Conservation (phyloP, 1,140 invertebrate genomes). For the Calycopis cecrops region DNA sequence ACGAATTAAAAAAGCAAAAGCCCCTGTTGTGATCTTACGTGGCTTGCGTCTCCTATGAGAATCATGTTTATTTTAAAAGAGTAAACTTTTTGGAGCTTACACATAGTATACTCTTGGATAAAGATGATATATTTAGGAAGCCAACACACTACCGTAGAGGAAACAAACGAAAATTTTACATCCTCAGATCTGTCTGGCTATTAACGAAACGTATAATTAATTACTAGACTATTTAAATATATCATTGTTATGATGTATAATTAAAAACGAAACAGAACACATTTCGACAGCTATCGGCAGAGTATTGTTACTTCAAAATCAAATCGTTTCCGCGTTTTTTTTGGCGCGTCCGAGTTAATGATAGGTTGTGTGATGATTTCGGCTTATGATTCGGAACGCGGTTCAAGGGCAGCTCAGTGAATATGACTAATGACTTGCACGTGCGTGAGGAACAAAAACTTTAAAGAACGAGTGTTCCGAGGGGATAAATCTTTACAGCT, state of each 20-base stretch:
- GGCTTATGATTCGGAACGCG: not conserved
- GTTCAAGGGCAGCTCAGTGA: not conserved
- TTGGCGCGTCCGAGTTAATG: not conserved
- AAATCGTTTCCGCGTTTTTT: slow-evolving; percentile 2
- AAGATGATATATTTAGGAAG: no score
- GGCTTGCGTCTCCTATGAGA: no score
- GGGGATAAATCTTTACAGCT: no score
- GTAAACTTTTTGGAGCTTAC: no score
- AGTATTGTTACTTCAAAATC: not conserved
- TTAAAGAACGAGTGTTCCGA: not conserved
- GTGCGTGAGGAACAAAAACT: not conserved
- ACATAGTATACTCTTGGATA: no score
- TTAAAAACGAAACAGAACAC: not conserved
- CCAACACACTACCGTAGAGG: no score
- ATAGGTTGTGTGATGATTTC: not conserved
- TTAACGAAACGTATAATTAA: no score
- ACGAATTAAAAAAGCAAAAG: no score
- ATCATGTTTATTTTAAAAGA: no score
- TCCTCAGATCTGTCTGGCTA: no score
- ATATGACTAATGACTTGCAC: slow-evolving; percentile 1
- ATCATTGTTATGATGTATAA: slow-evolving; percentile 6
- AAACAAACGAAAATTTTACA: no score
- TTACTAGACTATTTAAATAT: not conserved
- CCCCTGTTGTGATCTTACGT: no score
- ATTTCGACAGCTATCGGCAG: slow-evolving; percentile 7